These are phyloP conservation scores for Drosophila kohkoa DNA, from an alignment of 1,140 invertebrate genomes.

Conservation along the genomic window DNA sequence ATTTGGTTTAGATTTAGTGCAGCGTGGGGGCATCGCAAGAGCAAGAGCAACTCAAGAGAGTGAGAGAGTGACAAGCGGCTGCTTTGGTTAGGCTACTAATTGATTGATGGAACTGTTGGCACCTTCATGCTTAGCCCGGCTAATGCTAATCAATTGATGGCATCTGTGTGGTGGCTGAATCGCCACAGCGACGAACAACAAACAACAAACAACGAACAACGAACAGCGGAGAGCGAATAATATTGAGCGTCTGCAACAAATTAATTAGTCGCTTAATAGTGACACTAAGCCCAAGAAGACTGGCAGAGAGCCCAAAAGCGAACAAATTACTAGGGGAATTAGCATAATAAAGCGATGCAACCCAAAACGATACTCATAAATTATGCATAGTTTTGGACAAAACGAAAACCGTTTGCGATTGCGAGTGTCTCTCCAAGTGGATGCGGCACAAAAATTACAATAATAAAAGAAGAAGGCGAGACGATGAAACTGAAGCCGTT, in stretches of 20 bases:
- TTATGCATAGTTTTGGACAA: constrained; percentile 80
- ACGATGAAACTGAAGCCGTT: constrained; percentile 65
- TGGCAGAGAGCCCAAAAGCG: constrained; percentile 62
- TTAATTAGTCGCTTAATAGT: constrained; percentile 83
- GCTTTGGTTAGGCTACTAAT: constrained; percentile 39
- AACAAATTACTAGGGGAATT: constrained; percentile 76
- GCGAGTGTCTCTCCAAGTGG: not conserved
- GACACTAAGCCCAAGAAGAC: constrained; percentile 68
- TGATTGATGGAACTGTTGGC: constrained; percentile 80
- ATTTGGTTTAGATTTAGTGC: constrained; percentile 13
- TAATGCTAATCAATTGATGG: constrained; percentile 73
- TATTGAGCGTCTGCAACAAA: constrained; percentile 76
- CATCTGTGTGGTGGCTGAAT: constrained; percentile 22
- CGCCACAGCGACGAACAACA: not conserved
- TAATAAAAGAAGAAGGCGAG: constrained; percentile 52
- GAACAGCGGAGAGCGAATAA: constrained; percentile 36
- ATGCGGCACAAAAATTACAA: constrained; percentile 54
- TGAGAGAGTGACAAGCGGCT: constrained; percentile 6
- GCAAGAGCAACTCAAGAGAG: not conserved
- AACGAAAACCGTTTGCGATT: constrained; percentile 66
- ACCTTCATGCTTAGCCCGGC: constrained; percentile 70
- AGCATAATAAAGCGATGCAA: constrained; percentile 81
- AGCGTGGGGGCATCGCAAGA: constrained; percentile 17
- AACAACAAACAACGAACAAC: constrained; percentile 17
- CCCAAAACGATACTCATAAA: constrained; percentile 71